phyloP scores from a whole-genome alignment of 2,888 invertebrate species.

The Prosopocoilus inquinatus region DNA sequence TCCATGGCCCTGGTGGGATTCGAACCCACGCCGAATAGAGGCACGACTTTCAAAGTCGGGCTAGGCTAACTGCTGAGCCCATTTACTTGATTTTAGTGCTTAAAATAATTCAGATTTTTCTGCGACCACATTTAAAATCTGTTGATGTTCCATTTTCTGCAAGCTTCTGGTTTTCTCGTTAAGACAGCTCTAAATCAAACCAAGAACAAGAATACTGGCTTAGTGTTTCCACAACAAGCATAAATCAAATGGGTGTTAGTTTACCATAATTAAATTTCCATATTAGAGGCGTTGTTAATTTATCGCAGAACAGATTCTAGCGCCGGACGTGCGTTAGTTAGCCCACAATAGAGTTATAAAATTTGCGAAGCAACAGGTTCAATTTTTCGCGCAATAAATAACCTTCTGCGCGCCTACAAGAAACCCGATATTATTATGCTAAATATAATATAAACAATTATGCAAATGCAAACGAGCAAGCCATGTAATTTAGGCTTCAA shows the following conservation, averaged over 20 bases:
- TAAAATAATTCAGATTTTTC: too few relatives aligned
- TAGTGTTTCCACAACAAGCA: too few relatives aligned
- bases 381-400: neutral
- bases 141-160: too few relatives aligned
- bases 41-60: too few relatives aligned
- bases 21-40: too few relatives aligned
- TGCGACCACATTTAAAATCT: too few relatives aligned
- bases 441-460: slow-evolving; percentile 9
- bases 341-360: slow-evolving; percentile 4
- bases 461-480: slow-evolving; percentile 8
- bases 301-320: neutral
- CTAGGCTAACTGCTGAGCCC: too few relatives aligned
- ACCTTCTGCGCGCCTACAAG: neutral
- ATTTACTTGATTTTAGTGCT: too few relatives aligned
- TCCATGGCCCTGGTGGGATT: too few relatives aligned
- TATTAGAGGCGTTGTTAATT: slow-evolving; percentile 8
- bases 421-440: slow-evolving; percentile 5
- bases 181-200: too few relatives aligned
- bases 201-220: too few relatives aligned
- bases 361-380: slow-evolving; percentile 2
- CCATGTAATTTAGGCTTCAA: slow-evolving; percentile 12
- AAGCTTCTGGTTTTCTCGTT: too few relatives aligned
- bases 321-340: neutral
- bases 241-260: neutral
- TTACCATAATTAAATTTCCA: slow-evolving; percentile 11